These are phyloP conservation scores for Panurus biarmicus DNA, from an alignment of 2,113 vertebrate genomes.

Conservation along the genomic window DNA sequence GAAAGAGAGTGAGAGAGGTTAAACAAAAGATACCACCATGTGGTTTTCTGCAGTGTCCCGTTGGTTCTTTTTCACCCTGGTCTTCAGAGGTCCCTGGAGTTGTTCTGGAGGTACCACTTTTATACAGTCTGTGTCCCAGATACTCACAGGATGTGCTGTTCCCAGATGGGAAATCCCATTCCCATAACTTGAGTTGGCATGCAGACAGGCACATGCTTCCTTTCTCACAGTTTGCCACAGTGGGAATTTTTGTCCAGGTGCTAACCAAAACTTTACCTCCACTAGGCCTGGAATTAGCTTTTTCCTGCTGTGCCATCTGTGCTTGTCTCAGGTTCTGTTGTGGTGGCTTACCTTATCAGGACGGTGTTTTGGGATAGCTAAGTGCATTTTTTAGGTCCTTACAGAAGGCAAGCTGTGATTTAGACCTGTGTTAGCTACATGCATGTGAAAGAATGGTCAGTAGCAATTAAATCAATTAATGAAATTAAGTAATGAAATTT, in stretches of 20 bases:
- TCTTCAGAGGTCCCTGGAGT: not conserved
- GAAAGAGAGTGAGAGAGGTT: not conserved
- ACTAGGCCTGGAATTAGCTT: not conserved
- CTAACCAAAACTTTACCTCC: not conserved
- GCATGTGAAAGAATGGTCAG: not conserved
- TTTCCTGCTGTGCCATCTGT: not conserved
- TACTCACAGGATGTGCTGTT: not conserved
- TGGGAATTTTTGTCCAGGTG: not conserved
- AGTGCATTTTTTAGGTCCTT: no score
- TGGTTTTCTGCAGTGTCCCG: not conserved
- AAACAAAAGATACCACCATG: rapidly evolving
- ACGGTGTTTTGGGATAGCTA: not conserved
- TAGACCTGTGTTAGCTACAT: not conserved
- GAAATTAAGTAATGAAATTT: not conserved
- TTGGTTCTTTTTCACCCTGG: not conserved
- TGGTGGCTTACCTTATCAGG: not conserved
- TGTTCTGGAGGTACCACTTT: not conserved
- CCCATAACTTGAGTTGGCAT: not conserved
- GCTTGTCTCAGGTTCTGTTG: not conserved
- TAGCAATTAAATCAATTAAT: not conserved
- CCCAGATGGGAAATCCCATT: not conserved
- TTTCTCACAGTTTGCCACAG: not conserved
- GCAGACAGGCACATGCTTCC: not conserved
- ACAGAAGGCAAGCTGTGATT: not conserved
- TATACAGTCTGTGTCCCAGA: not conserved